Base-by-base conservation (phyloP, 2,888 invertebrate genomes). In the Drosophila helvetica region DNA sequence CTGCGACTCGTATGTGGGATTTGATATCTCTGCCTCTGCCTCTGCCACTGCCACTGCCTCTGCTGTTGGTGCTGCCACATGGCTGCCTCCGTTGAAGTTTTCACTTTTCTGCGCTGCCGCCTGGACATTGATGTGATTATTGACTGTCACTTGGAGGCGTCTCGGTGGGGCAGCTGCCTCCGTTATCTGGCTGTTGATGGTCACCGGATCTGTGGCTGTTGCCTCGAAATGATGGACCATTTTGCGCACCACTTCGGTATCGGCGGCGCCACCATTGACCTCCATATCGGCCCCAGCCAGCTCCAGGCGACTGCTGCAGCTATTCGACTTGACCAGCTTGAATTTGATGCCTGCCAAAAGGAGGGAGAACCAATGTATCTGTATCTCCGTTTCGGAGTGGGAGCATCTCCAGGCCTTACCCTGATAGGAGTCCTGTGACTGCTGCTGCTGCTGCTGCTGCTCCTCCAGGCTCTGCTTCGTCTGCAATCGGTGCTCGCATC, bases 281-380 rank as follows among this genome's bases (percentile, higher is more conserved):
- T 56, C n/a, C 38, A 2, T 15, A 1, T 38, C 73, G 0, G 96
- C 94, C 6, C 96, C 96, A 0, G 96, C 95, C 59, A 97, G 91
- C 89, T 97, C 96, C 56, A 97, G 92, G 33, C 97, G 94, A 90
- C 96, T 96, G 88, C 96, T 96, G 90, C 96, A 97, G 78, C 96
- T 96, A 89, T 97, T 97, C 33, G 96, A 97, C 92, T 97, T 97
- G 1, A 97, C 94, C 75, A 97, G 92, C 89, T 95, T 95, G 90
- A 96, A 96, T 91, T 96, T 96, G 59, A 96, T 94, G 58, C 96
- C 95, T 89, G 59, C 12, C 12, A n/a, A 1, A n/a, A 9, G 15
- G 4, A 1, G 8, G 4, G 8, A 1, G 19, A 4, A 12, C 9
- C 7, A 27, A n/a, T 4, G 22, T 53, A 8, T 38, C 12, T 27